Evolutionary conservation across 2,888 invertebrate genomes (phyloP).

Genomic region (Mycalesis mineus): DNA sequence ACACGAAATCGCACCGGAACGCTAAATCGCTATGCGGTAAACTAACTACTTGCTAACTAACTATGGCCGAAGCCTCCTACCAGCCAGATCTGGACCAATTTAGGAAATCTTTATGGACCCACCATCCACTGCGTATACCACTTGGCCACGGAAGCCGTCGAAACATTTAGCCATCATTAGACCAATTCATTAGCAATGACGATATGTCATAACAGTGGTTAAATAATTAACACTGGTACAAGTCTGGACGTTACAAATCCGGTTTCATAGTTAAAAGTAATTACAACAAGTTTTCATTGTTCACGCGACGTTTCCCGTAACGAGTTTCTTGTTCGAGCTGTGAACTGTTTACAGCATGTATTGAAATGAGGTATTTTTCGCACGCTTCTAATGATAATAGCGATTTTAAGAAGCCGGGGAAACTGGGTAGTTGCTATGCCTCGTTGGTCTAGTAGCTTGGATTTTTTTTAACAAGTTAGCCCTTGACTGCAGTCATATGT

Average conservation of each 20-base stretch:
- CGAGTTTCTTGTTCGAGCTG: slow-evolving; percentile 17
- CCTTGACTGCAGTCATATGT: too few species aligned
- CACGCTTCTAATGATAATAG: slow-evolving; percentile 16
- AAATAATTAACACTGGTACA: slow-evolving; percentile 10
- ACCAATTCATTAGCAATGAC: background rate
- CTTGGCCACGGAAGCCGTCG: too few species aligned
- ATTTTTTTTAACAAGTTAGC: too few species aligned
- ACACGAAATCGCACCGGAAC: too few species aligned
- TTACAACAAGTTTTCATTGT: slow-evolving; percentile 26
- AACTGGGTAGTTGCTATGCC: background rate
- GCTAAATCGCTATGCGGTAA: too few species aligned
- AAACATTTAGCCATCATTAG: too few species aligned
- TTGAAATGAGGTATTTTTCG: slow-evolving; percentile 19
- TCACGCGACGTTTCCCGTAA: slow-evolving; percentile 19
- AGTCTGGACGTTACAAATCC: slow-evolving; percentile 11
- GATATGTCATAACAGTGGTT: background rate
- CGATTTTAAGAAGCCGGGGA: slow-evolving; percentile 19
- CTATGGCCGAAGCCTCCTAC: too few species aligned
- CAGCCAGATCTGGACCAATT: too few species aligned
- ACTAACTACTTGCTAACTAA: too few species aligned
- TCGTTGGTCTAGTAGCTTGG: too few species aligned
- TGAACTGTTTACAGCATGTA: slow-evolving; percentile 15
- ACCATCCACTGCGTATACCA: too few species aligned
- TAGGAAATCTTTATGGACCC: too few species aligned
- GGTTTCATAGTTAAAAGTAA: slow-evolving; percentile 24